phyloP scores from a whole-genome alignment of 1,140 invertebrate genomes.

The Stratiolaelaps scimitus region DNA sequence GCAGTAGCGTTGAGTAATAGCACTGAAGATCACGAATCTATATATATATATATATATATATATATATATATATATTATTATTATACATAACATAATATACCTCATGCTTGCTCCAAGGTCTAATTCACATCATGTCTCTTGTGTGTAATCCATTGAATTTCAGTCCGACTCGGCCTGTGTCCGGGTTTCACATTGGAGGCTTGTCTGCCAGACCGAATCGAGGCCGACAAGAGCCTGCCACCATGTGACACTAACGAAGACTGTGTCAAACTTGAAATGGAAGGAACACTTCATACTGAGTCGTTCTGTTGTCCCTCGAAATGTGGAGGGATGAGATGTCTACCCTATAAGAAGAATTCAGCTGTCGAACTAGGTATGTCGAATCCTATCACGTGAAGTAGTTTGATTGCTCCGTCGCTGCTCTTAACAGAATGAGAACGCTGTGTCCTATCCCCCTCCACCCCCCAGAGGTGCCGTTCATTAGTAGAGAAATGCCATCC shows the following conservation, averaged over 20 bases:
- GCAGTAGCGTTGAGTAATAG: no score
- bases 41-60: no score
- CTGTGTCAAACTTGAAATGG: no score
- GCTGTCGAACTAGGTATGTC: background rate
- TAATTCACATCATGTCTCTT: background rate
- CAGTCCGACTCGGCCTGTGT: background rate
- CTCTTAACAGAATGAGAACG: no score
- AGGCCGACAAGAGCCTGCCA: background rate
- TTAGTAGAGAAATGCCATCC: no score
- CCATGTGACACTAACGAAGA: background rate
- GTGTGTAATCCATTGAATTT: background rate
- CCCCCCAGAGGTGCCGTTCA: no score
- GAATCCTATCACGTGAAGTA: no score
- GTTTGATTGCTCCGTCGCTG: no score
- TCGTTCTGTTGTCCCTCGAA: constrained; percentile 9
- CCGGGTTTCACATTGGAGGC: background rate
- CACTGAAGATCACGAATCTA: no score
- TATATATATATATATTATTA: background rate
- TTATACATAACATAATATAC: background rate
- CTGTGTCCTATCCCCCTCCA: no score
- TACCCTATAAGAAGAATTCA: background rate
- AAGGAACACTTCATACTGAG: background rate
- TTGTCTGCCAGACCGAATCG: background rate
- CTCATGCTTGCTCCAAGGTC: background rate
- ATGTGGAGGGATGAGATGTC: constrained; percentile 7